Conservation (phyloP, 2,888 invertebrate genomes). For the Meteorus colon region DNA sequence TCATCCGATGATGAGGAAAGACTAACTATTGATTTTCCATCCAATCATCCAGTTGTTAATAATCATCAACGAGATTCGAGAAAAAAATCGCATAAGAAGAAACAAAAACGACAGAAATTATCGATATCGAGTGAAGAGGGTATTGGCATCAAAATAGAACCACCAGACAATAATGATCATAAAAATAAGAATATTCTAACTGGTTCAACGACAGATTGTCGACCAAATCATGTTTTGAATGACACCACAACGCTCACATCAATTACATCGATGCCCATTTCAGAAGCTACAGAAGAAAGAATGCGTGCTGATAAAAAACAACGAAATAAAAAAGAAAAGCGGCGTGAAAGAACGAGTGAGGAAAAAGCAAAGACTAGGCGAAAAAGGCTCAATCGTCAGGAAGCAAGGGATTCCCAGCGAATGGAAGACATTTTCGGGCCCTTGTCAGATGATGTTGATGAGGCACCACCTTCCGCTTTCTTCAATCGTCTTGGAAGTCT, state of each 20-base stretch:
- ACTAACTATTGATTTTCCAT: conserved; percentile 58
- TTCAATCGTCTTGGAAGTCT: conserved; percentile 64
- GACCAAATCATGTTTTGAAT: conserved; percentile 54
- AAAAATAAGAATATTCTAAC: conserved; percentile 58
- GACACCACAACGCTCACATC: conserved; percentile 48
- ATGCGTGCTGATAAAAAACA: conserved; percentile 72
- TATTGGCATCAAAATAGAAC: conserved; percentile 59
- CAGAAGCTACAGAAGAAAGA: conserved; percentile 60
- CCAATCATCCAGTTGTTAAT: conserved; percentile 62
- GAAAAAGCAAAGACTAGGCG: conserved; percentile 70
- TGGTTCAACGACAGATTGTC: conserved; percentile 52
- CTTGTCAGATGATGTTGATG: conserved; percentile 83
- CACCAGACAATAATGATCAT: conserved; percentile 58
- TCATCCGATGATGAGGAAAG: conserved; percentile 71
- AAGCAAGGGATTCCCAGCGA: conserved; percentile 75
- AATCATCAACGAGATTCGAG: conserved; percentile 74
- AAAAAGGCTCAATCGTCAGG: conserved; percentile 76
- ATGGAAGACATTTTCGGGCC: conserved; percentile 94
- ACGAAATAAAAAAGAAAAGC: conserved; percentile 71
- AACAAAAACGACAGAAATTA: conserved; percentile 85
- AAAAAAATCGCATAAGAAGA: conserved; percentile 87
- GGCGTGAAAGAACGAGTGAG: conserved; percentile 68
- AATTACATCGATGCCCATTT: conserved; percentile 14
- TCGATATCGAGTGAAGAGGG: conserved; percentile 74
- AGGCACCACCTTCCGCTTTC: conserved; percentile 65